A percentile compares a stretch with the other conserved stretches of the same genome.
Evolutionary conservation across 2,888 invertebrate species (phyloP).

Genomic region (Hemaris fuciformis): DNA sequence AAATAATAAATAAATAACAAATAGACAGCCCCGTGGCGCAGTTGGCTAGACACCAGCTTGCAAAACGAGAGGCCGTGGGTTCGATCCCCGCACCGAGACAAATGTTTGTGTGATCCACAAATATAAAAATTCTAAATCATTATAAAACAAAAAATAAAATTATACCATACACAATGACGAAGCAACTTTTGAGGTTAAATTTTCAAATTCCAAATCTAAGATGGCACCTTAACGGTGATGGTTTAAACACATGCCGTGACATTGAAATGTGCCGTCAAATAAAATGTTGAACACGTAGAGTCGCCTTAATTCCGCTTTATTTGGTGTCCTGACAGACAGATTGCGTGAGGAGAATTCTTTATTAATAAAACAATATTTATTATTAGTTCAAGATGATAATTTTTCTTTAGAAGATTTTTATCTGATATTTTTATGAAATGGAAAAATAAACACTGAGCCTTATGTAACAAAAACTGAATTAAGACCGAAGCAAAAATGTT

Average conservation of each 20-base stretch:
- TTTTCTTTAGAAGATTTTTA: neutral
- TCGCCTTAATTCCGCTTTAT: slow-evolving; percentile 2
- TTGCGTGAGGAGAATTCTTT: neutral
- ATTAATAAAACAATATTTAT: neutral
- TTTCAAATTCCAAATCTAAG: neutral
- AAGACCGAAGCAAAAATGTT: neutral
- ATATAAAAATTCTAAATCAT: too few relatives aligned
- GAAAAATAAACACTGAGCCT: too few relatives aligned
- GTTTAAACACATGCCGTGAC: neutral
- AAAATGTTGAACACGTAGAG: neutral
- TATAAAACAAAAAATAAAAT: too few relatives aligned
- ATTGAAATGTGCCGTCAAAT: neutral
- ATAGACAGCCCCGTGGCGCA: too few relatives aligned
- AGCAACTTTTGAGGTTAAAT: neutral
- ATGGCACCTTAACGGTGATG: neutral
- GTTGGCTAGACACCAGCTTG: too few relatives aligned
- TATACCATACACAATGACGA: too few relatives aligned
- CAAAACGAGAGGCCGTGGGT: too few relatives aligned
- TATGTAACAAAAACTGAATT: too few relatives aligned
- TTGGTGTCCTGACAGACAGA: neutral
- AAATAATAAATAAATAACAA: too few relatives aligned
- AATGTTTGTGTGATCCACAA: too few relatives aligned
- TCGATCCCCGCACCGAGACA: too few relatives aligned
- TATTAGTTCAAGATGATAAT: neutral
- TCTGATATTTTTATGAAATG: too few relatives aligned